Base-by-base conservation (phyloP, 1,140 invertebrate species). In the Hormaphis cornu region DNA sequence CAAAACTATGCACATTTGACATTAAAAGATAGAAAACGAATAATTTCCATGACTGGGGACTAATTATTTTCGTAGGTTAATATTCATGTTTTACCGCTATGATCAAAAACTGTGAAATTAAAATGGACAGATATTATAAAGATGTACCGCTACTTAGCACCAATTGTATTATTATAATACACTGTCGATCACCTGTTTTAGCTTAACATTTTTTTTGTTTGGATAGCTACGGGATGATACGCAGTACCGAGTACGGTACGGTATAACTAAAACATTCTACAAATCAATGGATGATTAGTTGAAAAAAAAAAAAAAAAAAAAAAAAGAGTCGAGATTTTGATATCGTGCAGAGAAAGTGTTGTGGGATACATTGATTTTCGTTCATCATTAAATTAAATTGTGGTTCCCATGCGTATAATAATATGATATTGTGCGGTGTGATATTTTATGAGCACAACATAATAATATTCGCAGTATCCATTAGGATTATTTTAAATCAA, bases 351-450 rank as follows among this genome's bases (percentile, higher is more conserved):
- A 40, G 54, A 58, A 58, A 58, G 54, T 40, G 6, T 16, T 16
- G 7, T 6, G 54, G 37, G 37, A 56, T 37, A 18, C 22, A 24
- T 58, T 56, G 33, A 37, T 40, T 37, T 56, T 56, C 54, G 24
- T 56, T 58, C 14, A 58, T 58, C 54, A 58, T 58, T 58, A 58
- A 58, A 58, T 58, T 58, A 40, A 58, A 58, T 58, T 58, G 22
- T 24, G 10, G 20, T 58, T 58, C 20, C 7, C 33, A 26, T 24
- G 54, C 35, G 30, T 33, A 33, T 33, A 33, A 4, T 6, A 6
- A 33, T 33, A 33, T 58, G 40, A 56, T 10, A 56, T 37, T 37
- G n/a, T 9, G 14, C 14, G 54, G 20, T 24, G 20, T 5, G 54
- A 40, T 16, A 40, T 40, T 40, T 40, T 24, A 58, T 37, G 40